These are phyloP conservation scores for Cebidichthys violaceus DNA, from an alignment of 2,113 vertebrate species.

Conservation along the genomic window DNA sequence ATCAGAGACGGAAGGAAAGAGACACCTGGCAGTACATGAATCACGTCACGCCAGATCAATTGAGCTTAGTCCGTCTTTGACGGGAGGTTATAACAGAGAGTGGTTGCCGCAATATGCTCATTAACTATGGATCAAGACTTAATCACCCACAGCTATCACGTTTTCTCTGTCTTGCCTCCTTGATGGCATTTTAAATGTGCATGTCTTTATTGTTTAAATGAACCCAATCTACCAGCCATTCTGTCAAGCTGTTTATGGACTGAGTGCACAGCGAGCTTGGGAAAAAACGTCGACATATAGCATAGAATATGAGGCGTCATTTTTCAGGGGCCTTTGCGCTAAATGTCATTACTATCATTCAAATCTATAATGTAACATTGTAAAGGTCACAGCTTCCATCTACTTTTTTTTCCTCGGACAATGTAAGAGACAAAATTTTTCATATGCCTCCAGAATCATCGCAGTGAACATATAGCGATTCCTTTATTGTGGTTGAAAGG, in stretches of 20 bases:
- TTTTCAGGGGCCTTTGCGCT: slow-evolving; percentile 12
- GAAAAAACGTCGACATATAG: slow-evolving; percentile 27
- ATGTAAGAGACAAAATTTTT: slow-evolving; percentile 7
- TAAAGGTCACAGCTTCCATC: slow-evolving; percentile 54
- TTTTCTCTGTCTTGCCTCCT: slow-evolving; percentile 47
- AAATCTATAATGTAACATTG: slow-evolving; percentile 54
- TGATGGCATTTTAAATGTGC: slow-evolving; percentile 33
- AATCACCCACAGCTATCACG: slow-evolving; percentile 60
- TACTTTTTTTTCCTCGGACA: slow-evolving; percentile 33
- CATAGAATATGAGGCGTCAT: slow-evolving; percentile 29
- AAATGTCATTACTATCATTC: slow-evolving; percentile 71
- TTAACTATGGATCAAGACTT: slow-evolving; percentile 63
- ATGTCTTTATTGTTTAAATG: slow-evolving; percentile 47
- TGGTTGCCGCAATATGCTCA: slow-evolving; percentile 58
- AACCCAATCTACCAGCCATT: slow-evolving; percentile 30
- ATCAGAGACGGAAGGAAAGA: slow-evolving; percentile 54
- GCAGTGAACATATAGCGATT: background rate
- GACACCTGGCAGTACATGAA: slow-evolving; percentile 72
- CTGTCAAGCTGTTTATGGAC: slow-evolving; percentile 16
- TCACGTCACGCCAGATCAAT: slow-evolving; percentile 75
- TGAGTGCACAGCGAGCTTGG: background rate
- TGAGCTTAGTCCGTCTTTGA: slow-evolving; percentile 63
- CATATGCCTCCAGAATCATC: background rate
- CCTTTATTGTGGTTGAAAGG: slow-evolving; percentile 14
- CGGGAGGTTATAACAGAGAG: slow-evolving; percentile 44